These are phyloP conservation scores for Nebria salina DNA, from an alignment of 2,888 invertebrate species.

Conservation along the genomic window DNA sequence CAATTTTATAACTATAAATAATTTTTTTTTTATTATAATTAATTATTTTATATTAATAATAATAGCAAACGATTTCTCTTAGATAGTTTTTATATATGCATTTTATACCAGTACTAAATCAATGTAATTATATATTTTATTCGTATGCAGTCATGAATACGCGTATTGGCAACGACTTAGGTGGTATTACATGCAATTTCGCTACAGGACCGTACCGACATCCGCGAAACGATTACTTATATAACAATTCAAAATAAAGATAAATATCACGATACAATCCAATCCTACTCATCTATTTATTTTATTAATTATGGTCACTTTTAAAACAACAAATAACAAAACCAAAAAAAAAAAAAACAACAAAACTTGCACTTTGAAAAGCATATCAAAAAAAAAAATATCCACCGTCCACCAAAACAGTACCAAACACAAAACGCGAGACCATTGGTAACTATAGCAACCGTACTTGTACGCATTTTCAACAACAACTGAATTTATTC, in stretches of 20 bases:
- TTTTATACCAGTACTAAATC: slow-evolving; percentile 34
- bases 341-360: too few species aligned
- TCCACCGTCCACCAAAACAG: neutral
- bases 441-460: slow-evolving; percentile 28
- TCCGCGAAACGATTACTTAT: neutral
- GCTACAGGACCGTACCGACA: slow-evolving; percentile 17
- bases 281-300: too few species aligned
- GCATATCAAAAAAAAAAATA: neutral
- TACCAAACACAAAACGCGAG: neutral
- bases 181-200: slow-evolving; percentile 19
- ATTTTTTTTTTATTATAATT: neutral
- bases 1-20: neutral
- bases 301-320: too few species aligned
- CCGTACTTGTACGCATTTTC: slow-evolving; percentile 15
- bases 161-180: slow-evolving; percentile 4
- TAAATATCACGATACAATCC: too few species aligned
- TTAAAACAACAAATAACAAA: too few species aligned
- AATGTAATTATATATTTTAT: slow-evolving; percentile 36
- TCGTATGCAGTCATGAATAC: slow-evolving; percentile 29
- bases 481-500: slow-evolving; percentile 42
- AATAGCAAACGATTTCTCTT: slow-evolving; percentile 33
- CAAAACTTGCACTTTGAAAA: too few species aligned
- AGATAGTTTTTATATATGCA: neutral
- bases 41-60: neutral
- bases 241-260: neutral